A percentile compares a stretch with the other conserved stretches of the same genome.
These are phyloP conservation scores for Rhabdomys dilectus DNA, from an alignment of 2,113 vertebrate genomes.

Conservation along the genomic window DNA sequence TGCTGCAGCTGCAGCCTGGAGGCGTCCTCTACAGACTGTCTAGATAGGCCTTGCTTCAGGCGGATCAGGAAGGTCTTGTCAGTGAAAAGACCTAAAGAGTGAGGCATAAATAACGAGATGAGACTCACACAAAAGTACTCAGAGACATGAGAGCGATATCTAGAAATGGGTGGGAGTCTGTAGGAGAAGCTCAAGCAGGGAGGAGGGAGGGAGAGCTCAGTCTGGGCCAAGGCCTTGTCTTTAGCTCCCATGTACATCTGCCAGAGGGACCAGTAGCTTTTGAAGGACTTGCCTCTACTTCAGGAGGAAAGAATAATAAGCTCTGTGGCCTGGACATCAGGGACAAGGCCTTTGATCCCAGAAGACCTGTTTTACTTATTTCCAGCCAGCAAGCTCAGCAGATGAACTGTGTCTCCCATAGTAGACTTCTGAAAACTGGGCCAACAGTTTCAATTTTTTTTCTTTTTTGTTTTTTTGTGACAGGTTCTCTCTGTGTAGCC, in stretches of 20 bases:
- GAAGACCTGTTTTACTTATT: neutral
- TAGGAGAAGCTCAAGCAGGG: neutral
- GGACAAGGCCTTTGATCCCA: neutral
- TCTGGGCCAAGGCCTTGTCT: neutral
- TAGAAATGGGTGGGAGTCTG: neutral
- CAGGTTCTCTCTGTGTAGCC: neutral
- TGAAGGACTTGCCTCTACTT: neutral
- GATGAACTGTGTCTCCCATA: neutral
- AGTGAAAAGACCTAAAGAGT: neutral
- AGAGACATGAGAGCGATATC: neutral
- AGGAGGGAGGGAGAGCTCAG: neutral
- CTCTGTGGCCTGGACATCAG: accelerated
- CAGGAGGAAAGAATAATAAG: neutral
- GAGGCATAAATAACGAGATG: neutral
- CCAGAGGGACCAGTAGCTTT: neutral
- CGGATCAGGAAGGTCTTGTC: neutral
- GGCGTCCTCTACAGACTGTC: accelerated
- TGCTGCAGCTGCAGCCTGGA: too few species aligned
- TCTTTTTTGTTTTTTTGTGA: neutral
- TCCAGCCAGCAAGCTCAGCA: neutral
- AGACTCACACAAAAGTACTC: neutral
- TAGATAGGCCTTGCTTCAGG: neutral
- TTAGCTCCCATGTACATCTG: neutral
- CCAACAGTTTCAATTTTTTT: neutral
- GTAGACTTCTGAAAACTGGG: neutral